These are phyloP conservation scores for Oryctes rhinoceros DNA, from an alignment of 1,140 invertebrate species.

Conservation along the genomic window DNA sequence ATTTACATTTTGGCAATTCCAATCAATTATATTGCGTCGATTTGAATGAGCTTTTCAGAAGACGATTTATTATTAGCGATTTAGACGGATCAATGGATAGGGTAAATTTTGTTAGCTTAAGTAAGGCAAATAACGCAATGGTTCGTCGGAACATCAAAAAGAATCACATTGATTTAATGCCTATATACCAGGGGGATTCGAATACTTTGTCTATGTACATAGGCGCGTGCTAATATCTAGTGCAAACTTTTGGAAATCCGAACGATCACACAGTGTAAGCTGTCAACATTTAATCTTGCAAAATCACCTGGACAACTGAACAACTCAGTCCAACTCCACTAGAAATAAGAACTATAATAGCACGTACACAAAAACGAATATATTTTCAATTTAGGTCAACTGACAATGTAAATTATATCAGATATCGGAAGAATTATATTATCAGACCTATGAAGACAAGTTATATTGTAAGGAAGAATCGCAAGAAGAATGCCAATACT, in stretches of 20 bases:
- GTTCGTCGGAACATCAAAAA: background rate
- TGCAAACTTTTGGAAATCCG: background rate
- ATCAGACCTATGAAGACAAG: background rate
- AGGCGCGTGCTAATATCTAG: slow-evolving; percentile 12
- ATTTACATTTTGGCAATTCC: background rate
- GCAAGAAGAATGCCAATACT: too few species aligned
- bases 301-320: background rate
- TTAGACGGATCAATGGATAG: background rate
- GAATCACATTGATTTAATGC: slow-evolving; percentile 33
- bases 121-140: slow-evolving; percentile 13
- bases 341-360: background rate
- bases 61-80: background rate
- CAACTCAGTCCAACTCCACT: too few species aligned
- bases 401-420: background rate
- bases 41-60: too few species aligned
- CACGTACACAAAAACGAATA: background rate
- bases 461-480: background rate
- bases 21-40: too few species aligned
- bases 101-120: background rate
- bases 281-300: background rate
- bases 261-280: background rate
- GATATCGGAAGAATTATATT: background rate
- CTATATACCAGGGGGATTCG: slow-evolving; percentile 10
- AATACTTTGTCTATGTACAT: slow-evolving; percentile 33
- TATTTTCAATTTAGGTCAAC: background rate